Conservation (phyloP, 1,140 invertebrate genomes). For the Sminthurides bifidus region DNA sequence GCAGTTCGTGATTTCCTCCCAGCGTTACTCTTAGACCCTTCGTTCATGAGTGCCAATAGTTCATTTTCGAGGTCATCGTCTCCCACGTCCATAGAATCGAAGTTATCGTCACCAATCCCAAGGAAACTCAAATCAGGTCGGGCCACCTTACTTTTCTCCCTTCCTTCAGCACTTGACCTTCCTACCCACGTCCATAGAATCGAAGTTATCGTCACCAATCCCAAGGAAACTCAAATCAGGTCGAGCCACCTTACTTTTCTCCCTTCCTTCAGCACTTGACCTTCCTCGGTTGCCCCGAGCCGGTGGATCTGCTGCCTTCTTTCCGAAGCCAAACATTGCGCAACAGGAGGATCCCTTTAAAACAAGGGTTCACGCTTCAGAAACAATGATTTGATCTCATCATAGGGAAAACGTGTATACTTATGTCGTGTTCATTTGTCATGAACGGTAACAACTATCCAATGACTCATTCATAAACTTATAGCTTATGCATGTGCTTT, state of each 20-base stretch:
- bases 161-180: constrained; percentile 4
- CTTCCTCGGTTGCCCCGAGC: background rate
- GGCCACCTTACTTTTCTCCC: constrained; percentile 1
- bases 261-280: constrained; percentile 3
- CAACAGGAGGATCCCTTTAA: no score
- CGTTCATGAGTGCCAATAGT: constrained; percentile 57
- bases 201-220: constrained; percentile 38
- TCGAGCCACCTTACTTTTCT: constrained; percentile 4
- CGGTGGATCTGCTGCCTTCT: constrained; percentile 14
- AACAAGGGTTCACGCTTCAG: no score
- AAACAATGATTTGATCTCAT: no score
- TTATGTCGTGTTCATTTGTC: no score
- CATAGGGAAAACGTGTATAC: no score
- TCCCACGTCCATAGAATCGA: constrained; percentile 48
- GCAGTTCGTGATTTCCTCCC: constrained; percentile 27
- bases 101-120: constrained; percentile 40
- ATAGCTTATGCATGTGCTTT: no score
- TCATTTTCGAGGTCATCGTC: constrained; percentile 79
- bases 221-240: constrained; percentile 49
- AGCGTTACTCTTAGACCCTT: constrained; percentile 34
- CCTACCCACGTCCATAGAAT: constrained; percentile 47
- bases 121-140: constrained; percentile 47
- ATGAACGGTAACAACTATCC: no score
- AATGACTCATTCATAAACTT: no score
- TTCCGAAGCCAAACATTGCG: constrained; percentile 26